Evolutionary conservation across 2,113 vertebrate species (phyloP).

Genomic region (Zosterops japonicus): DNA sequence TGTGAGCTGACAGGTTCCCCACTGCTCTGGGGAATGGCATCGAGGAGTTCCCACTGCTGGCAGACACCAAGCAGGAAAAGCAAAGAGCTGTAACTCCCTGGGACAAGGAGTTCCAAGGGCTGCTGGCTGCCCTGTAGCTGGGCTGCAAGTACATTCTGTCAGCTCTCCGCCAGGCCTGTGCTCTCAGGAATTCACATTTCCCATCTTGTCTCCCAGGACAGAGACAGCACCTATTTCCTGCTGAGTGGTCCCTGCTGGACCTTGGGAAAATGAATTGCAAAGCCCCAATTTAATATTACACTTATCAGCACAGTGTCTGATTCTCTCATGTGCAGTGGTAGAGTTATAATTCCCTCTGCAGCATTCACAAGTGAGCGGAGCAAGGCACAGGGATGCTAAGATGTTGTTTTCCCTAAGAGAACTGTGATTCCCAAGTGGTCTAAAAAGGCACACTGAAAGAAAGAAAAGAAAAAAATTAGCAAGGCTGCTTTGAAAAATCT

Average conservation of each 20-base stretch:
- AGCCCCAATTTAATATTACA: background rate
- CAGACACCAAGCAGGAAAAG: background rate
- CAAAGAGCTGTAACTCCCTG: background rate
- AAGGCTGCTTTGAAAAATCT: background rate
- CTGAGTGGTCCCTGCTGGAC: background rate
- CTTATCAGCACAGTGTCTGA: background rate
- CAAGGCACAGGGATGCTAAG: background rate
- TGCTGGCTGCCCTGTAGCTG: background rate
- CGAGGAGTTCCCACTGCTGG: background rate
- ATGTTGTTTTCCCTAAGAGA: background rate
- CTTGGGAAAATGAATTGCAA: background rate
- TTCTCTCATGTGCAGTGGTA: background rate
- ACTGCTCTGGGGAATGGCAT: background rate
- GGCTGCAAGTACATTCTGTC: background rate
- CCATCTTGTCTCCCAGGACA: background rate
- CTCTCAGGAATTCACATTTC: background rate
- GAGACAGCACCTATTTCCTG: background rate
- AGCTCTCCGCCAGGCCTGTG: background rate
- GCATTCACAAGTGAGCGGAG: background rate
- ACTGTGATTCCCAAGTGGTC: background rate
- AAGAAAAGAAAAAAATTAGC: background rate
- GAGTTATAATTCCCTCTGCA: background rate
- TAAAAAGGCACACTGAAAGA: background rate
- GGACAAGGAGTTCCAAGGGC: background rate
- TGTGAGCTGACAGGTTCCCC: slow-evolving; percentile 32